phyloP scores from a whole-genome alignment of 2,797 vertebrate species.

The Lepilemur ruficaudatus region DNA sequence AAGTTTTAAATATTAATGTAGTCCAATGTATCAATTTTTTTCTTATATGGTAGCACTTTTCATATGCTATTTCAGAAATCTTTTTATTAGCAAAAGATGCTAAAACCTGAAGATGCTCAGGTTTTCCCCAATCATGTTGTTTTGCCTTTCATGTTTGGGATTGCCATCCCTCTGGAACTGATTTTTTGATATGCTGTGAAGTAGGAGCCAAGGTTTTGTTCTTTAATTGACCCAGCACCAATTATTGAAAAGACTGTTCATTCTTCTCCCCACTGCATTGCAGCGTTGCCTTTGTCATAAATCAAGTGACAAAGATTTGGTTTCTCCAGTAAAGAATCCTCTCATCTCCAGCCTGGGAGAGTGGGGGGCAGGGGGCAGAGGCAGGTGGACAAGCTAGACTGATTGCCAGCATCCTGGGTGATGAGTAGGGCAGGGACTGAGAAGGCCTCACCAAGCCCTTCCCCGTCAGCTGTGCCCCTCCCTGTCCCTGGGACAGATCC shows the following conservation, averaged over 20 bases:
- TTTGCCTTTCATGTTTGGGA: not conserved
- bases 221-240: not conserved
- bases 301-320: not conserved
- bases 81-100: not conserved
- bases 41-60: not conserved
- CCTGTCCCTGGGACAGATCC: not conserved
- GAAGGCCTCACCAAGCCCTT: not conserved
- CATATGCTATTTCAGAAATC: not conserved
- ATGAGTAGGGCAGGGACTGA: not conserved
- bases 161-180: not conserved
- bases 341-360: not conserved
- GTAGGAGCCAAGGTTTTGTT: not conserved
- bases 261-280: too few relatives aligned
- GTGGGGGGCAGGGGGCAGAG: not conserved
- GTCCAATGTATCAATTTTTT: not conserved
- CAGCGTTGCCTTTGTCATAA: not conserved
- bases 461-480: not conserved
- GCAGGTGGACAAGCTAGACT: not conserved
- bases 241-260: not conserved
- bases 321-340: not conserved
- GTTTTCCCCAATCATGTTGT: not conserved
- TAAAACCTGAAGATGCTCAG: not conserved
- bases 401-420: not conserved
- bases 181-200: not conserved
- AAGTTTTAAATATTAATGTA: not conserved